Evolutionary conservation across 2,888 invertebrate genomes (phyloP).

Genomic region (Apeira syringaria): DNA sequence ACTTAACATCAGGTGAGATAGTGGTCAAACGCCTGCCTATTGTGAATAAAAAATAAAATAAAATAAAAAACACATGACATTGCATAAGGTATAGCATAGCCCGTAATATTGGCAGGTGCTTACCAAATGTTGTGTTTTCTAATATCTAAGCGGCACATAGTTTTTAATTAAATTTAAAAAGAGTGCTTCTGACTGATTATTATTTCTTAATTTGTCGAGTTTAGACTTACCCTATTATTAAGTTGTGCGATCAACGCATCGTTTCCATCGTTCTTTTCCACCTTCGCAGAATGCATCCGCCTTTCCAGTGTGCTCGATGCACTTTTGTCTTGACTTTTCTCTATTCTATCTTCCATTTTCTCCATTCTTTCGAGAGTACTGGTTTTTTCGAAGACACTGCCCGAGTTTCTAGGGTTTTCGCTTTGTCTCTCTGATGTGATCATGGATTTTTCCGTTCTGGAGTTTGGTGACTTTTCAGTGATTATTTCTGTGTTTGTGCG

Average conservation of each 20-base stretch:
- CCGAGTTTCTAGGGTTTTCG: constrained; percentile 37
- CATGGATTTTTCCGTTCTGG: constrained; percentile 37
- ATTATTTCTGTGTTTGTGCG: constrained; percentile 38
- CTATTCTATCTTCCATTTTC: constrained; percentile 46
- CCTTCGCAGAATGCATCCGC: constrained; percentile 42
- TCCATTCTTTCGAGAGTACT: constrained; percentile 51
- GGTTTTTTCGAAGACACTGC: constrained; percentile 33
- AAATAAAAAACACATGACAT: too few species aligned
- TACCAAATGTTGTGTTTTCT: too few species aligned
- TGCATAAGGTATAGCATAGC: too few species aligned
- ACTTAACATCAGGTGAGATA: too few species aligned
- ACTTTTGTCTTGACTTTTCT: constrained; percentile 40
- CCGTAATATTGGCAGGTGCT: too few species aligned
- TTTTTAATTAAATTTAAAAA: too few species aligned
- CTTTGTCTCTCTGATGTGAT: constrained; percentile 37
- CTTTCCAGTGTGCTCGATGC: constrained; percentile 56
- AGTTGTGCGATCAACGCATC: constrained; percentile 73
- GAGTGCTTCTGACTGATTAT: too few species aligned
- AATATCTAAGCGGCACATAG: too few species aligned
- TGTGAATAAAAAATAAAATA: too few species aligned
- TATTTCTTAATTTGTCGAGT: too few species aligned
- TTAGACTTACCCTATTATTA: constrained; percentile 70
- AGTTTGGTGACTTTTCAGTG: constrained; percentile 41
- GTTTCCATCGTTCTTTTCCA: constrained; percentile 52
- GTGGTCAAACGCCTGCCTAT: too few species aligned